phyloP scores from a whole-genome alignment of 2,797 vertebrate genomes.

The Alfaro cultratus region DNA sequence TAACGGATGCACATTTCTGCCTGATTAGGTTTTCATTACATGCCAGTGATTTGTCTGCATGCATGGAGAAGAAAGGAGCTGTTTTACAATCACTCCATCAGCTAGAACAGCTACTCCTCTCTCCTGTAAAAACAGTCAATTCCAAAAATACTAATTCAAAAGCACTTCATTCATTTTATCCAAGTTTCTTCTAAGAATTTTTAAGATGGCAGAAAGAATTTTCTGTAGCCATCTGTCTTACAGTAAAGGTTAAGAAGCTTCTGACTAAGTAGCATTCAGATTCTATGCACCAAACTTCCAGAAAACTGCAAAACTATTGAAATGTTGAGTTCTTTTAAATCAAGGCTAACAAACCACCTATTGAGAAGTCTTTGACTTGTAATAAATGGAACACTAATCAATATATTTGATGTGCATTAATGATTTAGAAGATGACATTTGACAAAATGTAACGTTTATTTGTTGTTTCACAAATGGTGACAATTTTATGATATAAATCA shows the following conservation, averaged over 20 bases:
- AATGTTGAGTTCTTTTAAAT: too few relatives aligned
- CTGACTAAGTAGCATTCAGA: not conserved
- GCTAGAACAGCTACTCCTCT: not conserved
- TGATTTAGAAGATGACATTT: too few relatives aligned
- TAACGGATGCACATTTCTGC: constrained; percentile 42
- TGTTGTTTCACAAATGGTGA: too few relatives aligned
- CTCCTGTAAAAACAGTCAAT: not conserved
- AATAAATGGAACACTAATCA: too few relatives aligned
- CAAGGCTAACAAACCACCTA: too few relatives aligned
- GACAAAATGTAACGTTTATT: too few relatives aligned
- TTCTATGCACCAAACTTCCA: too few relatives aligned
- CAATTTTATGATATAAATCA: too few relatives aligned
- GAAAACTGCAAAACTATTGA: too few relatives aligned
- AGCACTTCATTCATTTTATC: not conserved
- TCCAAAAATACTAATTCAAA: not conserved
- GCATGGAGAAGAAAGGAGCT: constrained; percentile 29
- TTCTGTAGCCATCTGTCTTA: not conserved
- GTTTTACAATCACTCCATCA: constrained; percentile 21
- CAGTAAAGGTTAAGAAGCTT: not conserved
- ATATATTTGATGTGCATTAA: too few relatives aligned
- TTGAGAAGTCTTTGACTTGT: too few relatives aligned
- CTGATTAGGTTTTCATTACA: constrained; percentile 46
- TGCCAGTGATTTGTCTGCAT: constrained; percentile 36
- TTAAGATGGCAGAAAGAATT: not conserved
- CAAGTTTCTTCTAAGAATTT: not conserved